Conservation (phyloP, 30 jellyfish, hydroid and myxozoan genomes). For the Sanderia malayensis region DNA sequence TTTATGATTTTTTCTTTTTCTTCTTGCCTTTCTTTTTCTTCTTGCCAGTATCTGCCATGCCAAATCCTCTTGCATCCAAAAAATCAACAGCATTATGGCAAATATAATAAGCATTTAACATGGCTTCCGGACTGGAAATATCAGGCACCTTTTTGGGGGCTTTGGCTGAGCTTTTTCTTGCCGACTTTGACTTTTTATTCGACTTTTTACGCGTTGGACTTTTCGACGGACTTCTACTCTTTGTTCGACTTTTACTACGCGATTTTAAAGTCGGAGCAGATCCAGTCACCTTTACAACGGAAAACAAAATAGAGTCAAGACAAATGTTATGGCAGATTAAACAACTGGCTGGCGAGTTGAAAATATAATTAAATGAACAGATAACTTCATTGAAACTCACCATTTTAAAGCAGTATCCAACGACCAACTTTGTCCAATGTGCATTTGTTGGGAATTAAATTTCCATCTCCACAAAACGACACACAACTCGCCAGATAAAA, state of each 20-base stretch:
- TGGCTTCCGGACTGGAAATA: slow-evolving; percentile 51
- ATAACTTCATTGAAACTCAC: too few relatives aligned
- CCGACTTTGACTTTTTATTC: slow-evolving; percentile 42
- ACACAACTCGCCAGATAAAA: too few relatives aligned
- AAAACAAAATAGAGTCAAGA: too few relatives aligned
- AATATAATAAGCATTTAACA: slow-evolving; percentile 72
- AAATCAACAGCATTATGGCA: slow-evolving; percentile 80
- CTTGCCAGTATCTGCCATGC: slow-evolving; percentile 34
- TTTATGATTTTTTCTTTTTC: slow-evolving; percentile 53
- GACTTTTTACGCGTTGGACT: slow-evolving; percentile 43
- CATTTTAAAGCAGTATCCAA: too few relatives aligned
- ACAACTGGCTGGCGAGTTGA: too few relatives aligned
- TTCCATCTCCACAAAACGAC: too few relatives aligned
- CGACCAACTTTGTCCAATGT: too few relatives aligned
- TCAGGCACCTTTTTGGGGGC: slow-evolving; percentile 44
- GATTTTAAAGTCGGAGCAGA: slow-evolving; percentile 2
- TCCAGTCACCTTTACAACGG: slow-evolving; percentile 19
- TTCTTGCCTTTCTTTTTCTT: slow-evolving; percentile 53
- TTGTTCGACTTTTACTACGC: slow-evolving; percentile 22
- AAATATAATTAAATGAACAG: too few relatives aligned
- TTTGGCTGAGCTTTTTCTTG: slow-evolving; percentile 40
- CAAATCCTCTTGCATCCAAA: slow-evolving; percentile 64
- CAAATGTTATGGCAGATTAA: too few relatives aligned
- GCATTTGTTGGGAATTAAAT: too few relatives aligned
- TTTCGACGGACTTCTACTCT: slow-evolving; percentile 44